A percentile compares a stretch with the other conserved stretches of the same genome.
phyloP scores from a whole-genome alignment of 2,888 invertebrate species.

The Volucella zonaria region DNA sequence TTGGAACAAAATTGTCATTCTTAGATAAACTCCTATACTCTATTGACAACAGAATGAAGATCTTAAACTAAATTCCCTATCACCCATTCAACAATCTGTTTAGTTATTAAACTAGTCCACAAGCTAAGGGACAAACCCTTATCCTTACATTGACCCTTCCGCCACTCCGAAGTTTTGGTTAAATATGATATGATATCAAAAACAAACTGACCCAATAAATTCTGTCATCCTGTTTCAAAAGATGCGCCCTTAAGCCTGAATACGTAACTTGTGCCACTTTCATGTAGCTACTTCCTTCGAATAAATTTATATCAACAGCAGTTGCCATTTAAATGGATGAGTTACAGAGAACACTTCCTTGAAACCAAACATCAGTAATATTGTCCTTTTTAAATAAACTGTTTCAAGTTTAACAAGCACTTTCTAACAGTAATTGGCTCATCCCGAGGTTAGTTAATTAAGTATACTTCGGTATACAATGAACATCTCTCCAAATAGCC shows the following conservation, averaged over 20 bases:
- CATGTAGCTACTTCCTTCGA: too few relatives aligned
- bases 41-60: neutral
- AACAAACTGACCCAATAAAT: too few relatives aligned
- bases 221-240: too few relatives aligned
- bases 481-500: constrained; percentile 9
- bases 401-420: constrained; percentile 6
- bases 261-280: too few relatives aligned
- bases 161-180: neutral
- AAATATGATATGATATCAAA: neutral
- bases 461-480: constrained; percentile 5
- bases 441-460: constrained; percentile 40
- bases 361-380: neutral
- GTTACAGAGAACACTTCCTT: neutral
- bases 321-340: too few relatives aligned
- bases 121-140: neutral
- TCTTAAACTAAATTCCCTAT: neutral
- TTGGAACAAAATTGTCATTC: too few relatives aligned
- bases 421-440: constrained; percentile 42
- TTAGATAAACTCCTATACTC: neutral
- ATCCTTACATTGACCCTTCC: neutral
- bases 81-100: too few relatives aligned
- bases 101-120: neutral
- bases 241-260: too few relatives aligned
- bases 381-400: constrained; percentile 1
- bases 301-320: too few relatives aligned